Base-by-base conservation (phyloP, 37 sponge, comb jelly and placozoan genomes). In the Ianthella basta region DNA sequence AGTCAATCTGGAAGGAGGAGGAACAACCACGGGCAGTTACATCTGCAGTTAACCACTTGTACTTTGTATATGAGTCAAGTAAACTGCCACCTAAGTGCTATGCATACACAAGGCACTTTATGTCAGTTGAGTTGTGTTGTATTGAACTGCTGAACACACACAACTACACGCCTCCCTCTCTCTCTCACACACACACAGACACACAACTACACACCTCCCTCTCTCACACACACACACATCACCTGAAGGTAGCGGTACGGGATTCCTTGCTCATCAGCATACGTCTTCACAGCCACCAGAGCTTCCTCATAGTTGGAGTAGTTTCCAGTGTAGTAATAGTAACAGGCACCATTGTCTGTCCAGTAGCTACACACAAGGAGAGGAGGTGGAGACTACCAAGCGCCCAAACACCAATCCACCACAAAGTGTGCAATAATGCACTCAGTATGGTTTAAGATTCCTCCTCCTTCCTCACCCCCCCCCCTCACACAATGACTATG, bases 341-440 rank as follows among this genome's bases (percentile, higher is more conserved):
- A 93, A 41, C 94, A 93, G 36, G 91, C 94, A 25, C 94, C 94
- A 85, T 93, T 90, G 82, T 93, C 94, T 27, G 94, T 93, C 88
- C 90, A 93, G 56, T 93, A 93, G 20, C 92, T 91, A 59, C 59
- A 80, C 30, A 37, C 16, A 55, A 15, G 67, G 12, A 55, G 12
- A 69, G 32, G n/a, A 27, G 27, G 25, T 27, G 4, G n/a, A 23
- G 10, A 27, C n/a, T 61, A 10, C 63, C 8, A 27, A 10, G 63
- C 25, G 25, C 25, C 4, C n/a, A 27, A 15, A 18, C 15, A 19
- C 15, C 18, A 19, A 18, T 56, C 59, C n/a, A 61, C 25, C 8
- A 61, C 63, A 61, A 13, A 13, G 27, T 61, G 27, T 61, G 27
- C 63, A 61, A 23, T 27, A 10, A 56, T 56, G 59, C 59, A 56